Evolutionary conservation across 1,140 invertebrate genomes (phyloP).

Genomic region (Nomia melanderi): DNA sequence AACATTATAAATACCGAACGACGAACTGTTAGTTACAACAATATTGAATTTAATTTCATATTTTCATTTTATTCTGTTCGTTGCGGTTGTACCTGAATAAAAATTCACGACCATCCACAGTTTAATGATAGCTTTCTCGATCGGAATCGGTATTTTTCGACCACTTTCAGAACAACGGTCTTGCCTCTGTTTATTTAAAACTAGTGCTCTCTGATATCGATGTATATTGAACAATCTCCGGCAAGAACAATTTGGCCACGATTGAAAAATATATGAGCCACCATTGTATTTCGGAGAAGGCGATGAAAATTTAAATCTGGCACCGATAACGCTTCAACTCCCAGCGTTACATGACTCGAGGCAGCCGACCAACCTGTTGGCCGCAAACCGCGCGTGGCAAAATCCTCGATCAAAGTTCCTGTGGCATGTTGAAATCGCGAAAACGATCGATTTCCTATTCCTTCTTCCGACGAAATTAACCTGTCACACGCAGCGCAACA

Average conservation of each 20-base stretch:
- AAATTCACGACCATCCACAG: too few relatives aligned
- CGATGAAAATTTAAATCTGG: conserved; percentile 57
- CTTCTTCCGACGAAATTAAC: conserved; percentile 30
- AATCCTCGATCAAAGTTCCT: conserved; percentile 49
- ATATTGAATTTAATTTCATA: too few relatives aligned
- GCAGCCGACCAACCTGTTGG: conserved; percentile 62
- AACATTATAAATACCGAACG: too few relatives aligned
- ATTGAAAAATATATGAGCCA: background rate
- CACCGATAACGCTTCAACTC: conserved; percentile 49
- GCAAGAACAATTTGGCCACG: background rate
- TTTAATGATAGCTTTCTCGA: too few relatives aligned
- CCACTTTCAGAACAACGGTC: too few relatives aligned
- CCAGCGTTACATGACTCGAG: conserved; percentile 47
- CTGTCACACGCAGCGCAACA: conserved; percentile 6
- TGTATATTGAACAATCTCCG: background rate
- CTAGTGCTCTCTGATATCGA: background rate
- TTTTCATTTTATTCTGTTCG: too few relatives aligned
- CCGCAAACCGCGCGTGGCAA: conserved; percentile 35
- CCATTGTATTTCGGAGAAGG: background rate
- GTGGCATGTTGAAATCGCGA: conserved; percentile 12
- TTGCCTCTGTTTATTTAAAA: too few relatives aligned
- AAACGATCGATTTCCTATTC: conserved; percentile 25
- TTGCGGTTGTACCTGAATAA: too few relatives aligned
- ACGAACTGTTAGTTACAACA: too few relatives aligned
- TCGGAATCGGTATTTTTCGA: too few relatives aligned